Percentiles rank a stretch among this genome's conserved stretches.
Conservation (phyloP, 2,888 invertebrate species). For the Harpalus rufipes region DNA sequence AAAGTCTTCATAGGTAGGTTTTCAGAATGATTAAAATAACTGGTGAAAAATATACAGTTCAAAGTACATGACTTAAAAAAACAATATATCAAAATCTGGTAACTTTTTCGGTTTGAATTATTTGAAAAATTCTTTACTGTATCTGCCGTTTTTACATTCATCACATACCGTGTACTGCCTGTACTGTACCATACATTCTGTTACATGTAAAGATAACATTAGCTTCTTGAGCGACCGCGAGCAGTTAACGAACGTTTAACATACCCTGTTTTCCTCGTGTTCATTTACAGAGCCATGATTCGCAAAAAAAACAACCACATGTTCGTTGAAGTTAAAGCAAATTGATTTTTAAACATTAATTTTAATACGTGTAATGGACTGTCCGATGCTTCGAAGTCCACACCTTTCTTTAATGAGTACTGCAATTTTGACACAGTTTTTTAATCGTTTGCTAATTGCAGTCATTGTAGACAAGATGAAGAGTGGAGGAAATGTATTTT, state of each 20-base stretch:
- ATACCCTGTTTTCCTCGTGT: conserved; percentile 11
- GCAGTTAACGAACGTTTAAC: neutral
- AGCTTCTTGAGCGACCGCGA: neutral
- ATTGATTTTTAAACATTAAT: conserved; percentile 62
- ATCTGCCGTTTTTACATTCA: too few relatives aligned
- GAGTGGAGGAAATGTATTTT: conserved; percentile 14
- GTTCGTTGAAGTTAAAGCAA: conserved; percentile 52
- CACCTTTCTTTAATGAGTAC: conserved; percentile 55
- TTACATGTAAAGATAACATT: neutral
- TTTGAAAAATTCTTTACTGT: too few relatives aligned
- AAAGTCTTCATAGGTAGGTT: too few relatives aligned
- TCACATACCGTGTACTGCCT: too few relatives aligned
- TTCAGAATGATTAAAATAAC: too few relatives aligned
- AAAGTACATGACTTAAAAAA: too few relatives aligned
- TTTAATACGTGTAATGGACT: conserved; percentile 54
- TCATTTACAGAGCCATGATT: conserved; percentile 52
- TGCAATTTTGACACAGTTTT: conserved; percentile 52
- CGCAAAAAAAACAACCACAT: conserved; percentile 45
- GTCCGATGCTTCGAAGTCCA: conserved; percentile 9
- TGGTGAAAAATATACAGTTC: too few relatives aligned
- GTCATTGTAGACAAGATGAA: neutral
- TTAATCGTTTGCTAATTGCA: conserved; percentile 23
- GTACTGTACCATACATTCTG: neutral
- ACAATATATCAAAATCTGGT: too few relatives aligned
- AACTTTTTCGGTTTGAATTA: too few relatives aligned